These are phyloP conservation scores for Mythimna vitellina DNA, from an alignment of 2,888 invertebrate genomes.

Conservation along the genomic window DNA sequence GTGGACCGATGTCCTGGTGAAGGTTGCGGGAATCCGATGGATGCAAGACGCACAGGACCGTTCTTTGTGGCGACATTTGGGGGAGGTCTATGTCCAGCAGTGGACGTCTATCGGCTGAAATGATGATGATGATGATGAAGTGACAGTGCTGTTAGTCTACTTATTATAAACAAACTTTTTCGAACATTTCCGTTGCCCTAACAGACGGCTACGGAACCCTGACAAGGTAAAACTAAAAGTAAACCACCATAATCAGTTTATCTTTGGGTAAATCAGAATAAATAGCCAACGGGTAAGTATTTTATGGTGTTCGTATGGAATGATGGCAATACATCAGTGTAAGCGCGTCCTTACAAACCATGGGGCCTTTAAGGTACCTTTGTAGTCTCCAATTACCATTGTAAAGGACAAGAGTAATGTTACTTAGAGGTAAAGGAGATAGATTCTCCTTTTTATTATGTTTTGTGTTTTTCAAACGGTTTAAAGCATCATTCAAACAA, in stretches of 20 bases:
- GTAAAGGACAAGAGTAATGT: conserved; percentile 33
- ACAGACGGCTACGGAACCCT: too few relatives aligned
- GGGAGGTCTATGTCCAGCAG: too few relatives aligned
- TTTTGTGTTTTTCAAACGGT: not conserved
- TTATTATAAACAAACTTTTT: too few relatives aligned
- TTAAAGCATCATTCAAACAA: conserved; percentile 1
- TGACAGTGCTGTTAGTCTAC: too few relatives aligned
- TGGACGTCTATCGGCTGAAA: too few relatives aligned
- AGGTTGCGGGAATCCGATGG: too few relatives aligned
- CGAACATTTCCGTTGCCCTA: too few relatives aligned
- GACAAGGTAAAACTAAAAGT: conserved; percentile 29
- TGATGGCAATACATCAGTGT: conserved; percentile 44
- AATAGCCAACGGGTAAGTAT: conserved; percentile 47
- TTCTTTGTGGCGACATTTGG: too few relatives aligned
- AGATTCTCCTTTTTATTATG: not conserved
- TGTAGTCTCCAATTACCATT: conserved; percentile 40
- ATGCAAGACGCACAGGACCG: too few relatives aligned
- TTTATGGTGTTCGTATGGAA: conserved; percentile 56
- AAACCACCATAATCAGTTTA: conserved; percentile 38
- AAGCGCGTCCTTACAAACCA: conserved; percentile 37
- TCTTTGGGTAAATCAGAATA: conserved; percentile 50
- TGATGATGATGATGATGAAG: too few relatives aligned
- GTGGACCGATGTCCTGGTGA: too few relatives aligned
- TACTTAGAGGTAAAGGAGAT: conserved; percentile 9
- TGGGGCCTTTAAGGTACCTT: conserved; percentile 30